Base-by-base conservation (phyloP, 2,888 invertebrate species). In the Tenthredo livida region DNA sequence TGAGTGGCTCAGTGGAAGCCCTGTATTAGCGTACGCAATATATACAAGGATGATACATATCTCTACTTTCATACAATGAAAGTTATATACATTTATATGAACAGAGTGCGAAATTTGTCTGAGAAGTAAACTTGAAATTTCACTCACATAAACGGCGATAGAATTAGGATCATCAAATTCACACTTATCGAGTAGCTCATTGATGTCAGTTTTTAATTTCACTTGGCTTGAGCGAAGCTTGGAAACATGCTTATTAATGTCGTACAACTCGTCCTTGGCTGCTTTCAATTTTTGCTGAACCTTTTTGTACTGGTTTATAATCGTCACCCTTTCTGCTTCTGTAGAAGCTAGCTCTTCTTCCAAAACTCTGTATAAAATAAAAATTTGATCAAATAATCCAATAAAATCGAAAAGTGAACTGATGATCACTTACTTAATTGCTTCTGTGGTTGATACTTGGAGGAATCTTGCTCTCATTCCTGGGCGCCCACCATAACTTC, bases 401-500 rank as follows among this genome's bases (percentile, higher is more conserved):
- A 84, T n/a, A 7, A 61, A 25, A 84, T 50, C 25, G 33, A 21
- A 75, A 37, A 85, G 86, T 50, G 84, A 83, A 87, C 47, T 58
- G 77, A 17, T 58, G 84, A 78, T 58, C 17, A 91, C 93, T 91
- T 89, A 96, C 96, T 92, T 93, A 87, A 96, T 95, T 85, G 95
- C 94, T 90, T 97, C 96, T 15, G 94, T 94, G 0, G 95, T 95
- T 92, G 96, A 96, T 73, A 96, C 95, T 93, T 97, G 96, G 89
- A 97, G 94, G 90, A 92, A 96, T 70, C 94, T 94, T 2, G 96
- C 94, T 75, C 87, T 89, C 25, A 88, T 78, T 17, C 87, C 88
- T 47, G 91, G 91, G 0, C 93, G 91, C 17, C 96, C 95, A 54
- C 96, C 96, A 91, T 97, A 98, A 89, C 96, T 95, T 90, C 96